Evolutionary conservation across 1,140 invertebrate genomes (phyloP), one percentile per base, ranked within the genome.

Genomic region (Zeugodacus cucurbitae): DNA sequence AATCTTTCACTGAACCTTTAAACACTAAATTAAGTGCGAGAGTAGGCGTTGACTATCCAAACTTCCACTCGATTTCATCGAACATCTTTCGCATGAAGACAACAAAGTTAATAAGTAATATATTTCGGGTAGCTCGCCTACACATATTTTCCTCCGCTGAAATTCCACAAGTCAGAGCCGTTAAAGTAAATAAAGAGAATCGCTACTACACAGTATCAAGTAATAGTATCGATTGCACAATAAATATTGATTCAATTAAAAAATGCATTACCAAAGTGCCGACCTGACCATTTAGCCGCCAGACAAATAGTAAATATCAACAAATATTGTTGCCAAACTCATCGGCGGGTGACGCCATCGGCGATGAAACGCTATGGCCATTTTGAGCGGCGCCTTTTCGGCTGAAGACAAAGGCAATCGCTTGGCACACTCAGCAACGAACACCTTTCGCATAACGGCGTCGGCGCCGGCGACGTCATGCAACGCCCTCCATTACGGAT

Each of bases 401-500:
- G 29, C 14, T 14, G 26, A 59, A 57, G 2, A 57, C 41, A 59
- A 86, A 59, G 32, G 22, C 26, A 86, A 32, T 57, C 85, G 32
- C 48, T 59, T 86, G 48, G 48, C 26, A 57, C 85, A 54, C 85
- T 86, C 85, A 59, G 6, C 6, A 8, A 37, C 85, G 34, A 17
- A 41, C 37, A 74, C 32, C 22, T 86, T 86, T 86, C 54, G 82
- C 48, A 58, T 74, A 74, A 41, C 70, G 26, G 70, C 37, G 37
- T 29, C 6, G 29, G 70, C 37, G 70, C n/a, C 44, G 82, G 82
- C 82, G 82, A 57, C 54, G 82, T 57, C 44, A 86, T 86, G 54
- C 82, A 86, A 86, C 82, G 44, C 82, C 82, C 82, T 86, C 82
- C 44, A 58, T 86, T 86, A 54, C 82, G 44, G 74, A 82, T 82